Evolutionary conservation across 2,797 vertebrate species (phyloP), one percentile per base, ranked within the genome.

Genomic region (Eulemur mongoz): DNA sequence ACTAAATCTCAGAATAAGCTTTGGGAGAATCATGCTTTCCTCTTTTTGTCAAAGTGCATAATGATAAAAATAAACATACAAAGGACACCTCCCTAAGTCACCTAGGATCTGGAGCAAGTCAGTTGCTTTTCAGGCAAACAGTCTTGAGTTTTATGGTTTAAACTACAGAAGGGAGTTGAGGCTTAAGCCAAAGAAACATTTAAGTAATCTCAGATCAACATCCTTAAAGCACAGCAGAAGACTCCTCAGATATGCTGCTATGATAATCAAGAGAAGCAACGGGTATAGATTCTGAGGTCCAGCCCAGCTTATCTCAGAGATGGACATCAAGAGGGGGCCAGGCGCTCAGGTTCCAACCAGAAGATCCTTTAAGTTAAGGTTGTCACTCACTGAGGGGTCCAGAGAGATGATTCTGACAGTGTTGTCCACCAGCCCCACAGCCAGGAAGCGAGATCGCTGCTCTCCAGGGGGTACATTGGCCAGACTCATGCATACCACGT

Each of bases 401-500:
- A 99, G 98, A 20, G 99, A 99, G 98, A 99, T 99, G 91, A 99
- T 99, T 94, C 99, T 99, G 96, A 99, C 99, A 0, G 99, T 99
- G 98, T 99, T 99, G 98, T 99, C 99, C 22, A 99, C 99, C 88
- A 99, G 98, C 3, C 99, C 99, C 10, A 99, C 99, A 1, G 99
- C 99, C 70, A 99, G 97, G 98, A 99, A 99, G 0, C 99, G 99
- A 7, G 99, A 99, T 0, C 99, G 99, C 92, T 99, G 99, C 98
- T 99, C 99, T 54, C 99, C 99, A 2, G 99, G 99, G 0, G 99
- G 99, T 5, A 99, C 99, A 0, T 99, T 99, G 88, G 99, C 99
- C 98, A 99, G 97, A 87, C 99, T 99, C 99, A 99, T 99, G 95
- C 99, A 99, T 7, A 99, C 99, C 0, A 99, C 99, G 0, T 99